Conservation (phyloP, 2,797 vertebrate species). For the Onychomys torridus region DNA sequence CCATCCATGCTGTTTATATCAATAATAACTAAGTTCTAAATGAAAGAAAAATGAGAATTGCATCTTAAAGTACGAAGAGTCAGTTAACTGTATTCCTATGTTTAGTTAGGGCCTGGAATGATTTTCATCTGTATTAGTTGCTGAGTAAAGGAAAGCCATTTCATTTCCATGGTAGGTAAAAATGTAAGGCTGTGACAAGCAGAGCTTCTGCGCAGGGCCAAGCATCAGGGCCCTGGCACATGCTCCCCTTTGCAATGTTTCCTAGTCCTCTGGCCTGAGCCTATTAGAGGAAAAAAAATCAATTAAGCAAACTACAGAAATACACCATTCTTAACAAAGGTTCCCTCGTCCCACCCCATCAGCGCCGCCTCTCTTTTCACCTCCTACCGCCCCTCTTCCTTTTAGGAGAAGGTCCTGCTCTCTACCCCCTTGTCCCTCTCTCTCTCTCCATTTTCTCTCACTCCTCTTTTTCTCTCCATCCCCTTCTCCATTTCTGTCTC, state of each 20-base stretch:
- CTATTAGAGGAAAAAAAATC: neutral
- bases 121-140: neutral
- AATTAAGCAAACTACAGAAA: neutral
- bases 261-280: neutral
- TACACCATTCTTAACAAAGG: neutral
- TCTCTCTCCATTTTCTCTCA: too few species aligned
- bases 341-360: too few species aligned
- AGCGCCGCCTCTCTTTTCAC: too few species aligned
- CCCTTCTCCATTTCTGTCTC: neutral
- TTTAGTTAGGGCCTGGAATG: neutral
- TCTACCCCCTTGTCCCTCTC: too few species aligned
- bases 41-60: neutral
- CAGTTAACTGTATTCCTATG: neutral
- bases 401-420: too few species aligned
- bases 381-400: too few species aligned
- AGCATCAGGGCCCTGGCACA: neutral
- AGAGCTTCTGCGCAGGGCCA: neutral
- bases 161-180: neutral
- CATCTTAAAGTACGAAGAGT: neutral
- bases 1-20: neutral
- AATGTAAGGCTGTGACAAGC: neutral
- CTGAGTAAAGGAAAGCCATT: neutral
- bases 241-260: neutral
- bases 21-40: constrained; percentile 36
- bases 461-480: rapidly evolving